Evolutionary conservation across 1,140 invertebrate species (phyloP), one percentile per base, ranked within the genome.

Genomic region (Drosophila insularis): DNA sequence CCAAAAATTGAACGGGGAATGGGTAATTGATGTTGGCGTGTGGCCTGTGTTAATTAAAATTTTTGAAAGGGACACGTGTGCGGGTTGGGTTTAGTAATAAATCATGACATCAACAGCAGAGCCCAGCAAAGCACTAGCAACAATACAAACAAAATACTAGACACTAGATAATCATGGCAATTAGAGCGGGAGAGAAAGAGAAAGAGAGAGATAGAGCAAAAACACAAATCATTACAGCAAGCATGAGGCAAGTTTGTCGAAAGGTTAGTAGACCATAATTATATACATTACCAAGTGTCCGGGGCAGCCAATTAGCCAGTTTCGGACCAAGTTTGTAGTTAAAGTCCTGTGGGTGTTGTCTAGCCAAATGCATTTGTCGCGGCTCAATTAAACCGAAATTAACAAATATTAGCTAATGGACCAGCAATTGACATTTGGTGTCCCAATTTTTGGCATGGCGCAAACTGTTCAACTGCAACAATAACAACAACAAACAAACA

Each of bases 101-200:
- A 86, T 87, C 82, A 86, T 86, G 82, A 87, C 84, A 87, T 89
- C 75, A 89, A 65, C 84, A 87, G 82, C 59, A 63, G 17, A 21
- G 43, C 58, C 37, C 35, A 37, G 11, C 35, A 31, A 35, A 32
- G 23, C 21, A 46, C 60, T 40, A 71, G 62, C 62, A 63, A 37
- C 50, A 61, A 63, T 62, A 66, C 63, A 43, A 37, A 60, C 71
- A 50, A 50, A 50, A 19, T 19, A 50, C 19, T 19, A 50, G 43
- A 58, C 50, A 64, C 43, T 68, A 71, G 79, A 78, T 79, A 87
- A 86, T 86, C 76, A 70, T 59, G 68, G 66, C 79, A 80, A 86
- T 86, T 87, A 79, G 50, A 37, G 14, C 40, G 31, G 7, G 63
- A 46, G 23, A 37, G 14, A 5, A 39, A 31, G 40, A 56, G 62